Conservation (phyloP, 2,888 invertebrate species). For the Athripsodes cinereus region DNA sequence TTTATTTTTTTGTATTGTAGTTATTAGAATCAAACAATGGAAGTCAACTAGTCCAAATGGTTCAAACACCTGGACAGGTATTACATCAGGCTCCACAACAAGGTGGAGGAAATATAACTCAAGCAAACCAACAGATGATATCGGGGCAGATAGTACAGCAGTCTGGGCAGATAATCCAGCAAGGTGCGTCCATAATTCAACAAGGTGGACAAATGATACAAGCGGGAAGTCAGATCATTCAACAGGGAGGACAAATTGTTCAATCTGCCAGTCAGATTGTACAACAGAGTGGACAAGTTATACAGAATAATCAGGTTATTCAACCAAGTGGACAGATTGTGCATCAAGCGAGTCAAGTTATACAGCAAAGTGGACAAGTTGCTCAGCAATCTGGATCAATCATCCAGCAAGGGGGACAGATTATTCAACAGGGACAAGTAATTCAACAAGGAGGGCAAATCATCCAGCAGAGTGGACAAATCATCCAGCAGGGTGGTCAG, state of each 20-base stretch:
- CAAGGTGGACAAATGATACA: constrained; percentile 12
- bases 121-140: background rate
- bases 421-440: background rate
- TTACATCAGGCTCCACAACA: constrained; percentile 6
- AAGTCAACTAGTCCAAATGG: constrained; percentile 28
- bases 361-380: constrained; percentile 13
- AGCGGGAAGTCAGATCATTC: constrained; percentile 11
- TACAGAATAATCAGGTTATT: constrained; percentile 32
- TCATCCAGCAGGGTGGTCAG: constrained; percentile 33
- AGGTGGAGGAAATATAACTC: constrained; percentile 4
- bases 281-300: constrained; percentile 30
- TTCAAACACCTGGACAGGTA: constrained; percentile 17
- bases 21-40: too few species aligned
- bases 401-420: background rate
- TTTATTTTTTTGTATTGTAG: too few species aligned
- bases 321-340: constrained; percentile 20
- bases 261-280: constrained; percentile 36
- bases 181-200: constrained; percentile 8
- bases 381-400: constrained; percentile 9
- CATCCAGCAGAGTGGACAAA: constrained; percentile 20
- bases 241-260: constrained; percentile 19
- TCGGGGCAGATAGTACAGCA: background rate
- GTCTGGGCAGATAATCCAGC: background rate
- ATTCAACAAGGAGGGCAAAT: constrained; percentile 17
- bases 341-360: background rate